Conservation (phyloP, 2,113 vertebrate species). For the Oceanodroma tethys region DNA sequence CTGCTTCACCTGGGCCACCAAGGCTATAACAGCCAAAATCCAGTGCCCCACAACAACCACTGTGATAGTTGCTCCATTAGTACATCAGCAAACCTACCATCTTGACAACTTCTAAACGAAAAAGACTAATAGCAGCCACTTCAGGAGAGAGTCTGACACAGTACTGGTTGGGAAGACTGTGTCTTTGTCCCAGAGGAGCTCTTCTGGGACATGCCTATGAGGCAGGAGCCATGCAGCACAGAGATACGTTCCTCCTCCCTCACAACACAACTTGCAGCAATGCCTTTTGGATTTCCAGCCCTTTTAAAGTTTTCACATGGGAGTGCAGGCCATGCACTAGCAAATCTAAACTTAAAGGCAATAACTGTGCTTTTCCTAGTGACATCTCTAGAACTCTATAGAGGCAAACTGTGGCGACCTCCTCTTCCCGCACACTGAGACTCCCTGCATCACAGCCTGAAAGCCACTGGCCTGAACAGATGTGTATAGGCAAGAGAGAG, state of each 20-base stretch:
- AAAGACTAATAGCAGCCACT: background rate
- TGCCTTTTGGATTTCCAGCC: background rate
- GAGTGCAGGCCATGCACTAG: background rate
- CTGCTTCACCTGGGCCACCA: background rate
- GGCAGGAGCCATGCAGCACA: fast-evolving
- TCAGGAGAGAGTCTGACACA: background rate
- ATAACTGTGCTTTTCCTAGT: background rate
- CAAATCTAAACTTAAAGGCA: background rate
- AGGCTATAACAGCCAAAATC: background rate
- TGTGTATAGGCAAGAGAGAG: background rate
- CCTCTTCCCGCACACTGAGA: background rate
- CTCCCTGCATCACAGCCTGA: background rate
- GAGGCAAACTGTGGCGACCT: background rate
- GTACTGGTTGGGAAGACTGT: background rate
- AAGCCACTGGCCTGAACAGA: background rate
- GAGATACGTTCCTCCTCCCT: background rate
- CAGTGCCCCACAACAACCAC: background rate
- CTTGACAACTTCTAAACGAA: background rate
- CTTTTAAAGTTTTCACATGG: background rate
- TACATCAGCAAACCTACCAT: background rate
- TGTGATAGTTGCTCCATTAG: background rate
- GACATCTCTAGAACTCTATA: background rate
- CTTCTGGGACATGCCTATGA: background rate
- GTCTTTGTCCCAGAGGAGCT: background rate
- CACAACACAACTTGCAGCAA: background rate